Percentiles rank a stretch among this genome's conserved stretches.
These are phyloP conservation scores for Betta splendens DNA, from an alignment of 2,797 vertebrate genomes.

Conservation along the genomic window DNA sequence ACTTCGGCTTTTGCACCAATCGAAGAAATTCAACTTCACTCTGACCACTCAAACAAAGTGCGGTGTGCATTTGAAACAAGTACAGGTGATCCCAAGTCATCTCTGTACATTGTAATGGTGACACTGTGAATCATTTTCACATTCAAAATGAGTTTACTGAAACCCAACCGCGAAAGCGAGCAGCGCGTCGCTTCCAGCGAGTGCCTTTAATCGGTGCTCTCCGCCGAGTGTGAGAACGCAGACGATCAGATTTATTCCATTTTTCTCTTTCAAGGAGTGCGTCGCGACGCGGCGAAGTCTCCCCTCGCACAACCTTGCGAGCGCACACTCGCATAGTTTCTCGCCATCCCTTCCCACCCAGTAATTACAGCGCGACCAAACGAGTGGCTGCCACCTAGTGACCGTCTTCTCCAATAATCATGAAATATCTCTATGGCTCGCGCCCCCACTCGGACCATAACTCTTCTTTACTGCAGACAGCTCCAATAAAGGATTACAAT, in stretches of 20 bases:
- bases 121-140: constrained; percentile 1
- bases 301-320: constrained; percentile 23
- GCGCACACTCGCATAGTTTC: constrained; percentile 29
- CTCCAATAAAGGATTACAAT: constrained; percentile 87
- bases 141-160: constrained; percentile 8
- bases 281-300: constrained; percentile 42
- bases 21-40: constrained; percentile 44
- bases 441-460: constrained; percentile 81
- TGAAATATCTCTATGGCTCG: constrained; percentile 81
- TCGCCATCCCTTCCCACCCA: constrained; percentile 67
- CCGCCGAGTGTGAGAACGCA: constrained; percentile 35
- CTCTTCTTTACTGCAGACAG: constrained; percentile 85
- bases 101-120: background rate
- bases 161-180: constrained; percentile 12
- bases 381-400: constrained; percentile 84
- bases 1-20: constrained; percentile 61
- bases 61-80: constrained; percentile 2
- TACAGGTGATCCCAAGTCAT: background rate
- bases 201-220: constrained; percentile 26
- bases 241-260: constrained; percentile 46
- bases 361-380: constrained; percentile 79
- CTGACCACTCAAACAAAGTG: constrained; percentile 38
- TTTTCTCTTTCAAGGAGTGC: constrained; percentile 49
- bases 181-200: background rate
- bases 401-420: constrained; percentile 85